A percentile compares a stretch with the other conserved stretches of the same genome.
Evolutionary conservation across 2,113 vertebrate species (phyloP).

Genomic region (Rhipidura dahli): DNA sequence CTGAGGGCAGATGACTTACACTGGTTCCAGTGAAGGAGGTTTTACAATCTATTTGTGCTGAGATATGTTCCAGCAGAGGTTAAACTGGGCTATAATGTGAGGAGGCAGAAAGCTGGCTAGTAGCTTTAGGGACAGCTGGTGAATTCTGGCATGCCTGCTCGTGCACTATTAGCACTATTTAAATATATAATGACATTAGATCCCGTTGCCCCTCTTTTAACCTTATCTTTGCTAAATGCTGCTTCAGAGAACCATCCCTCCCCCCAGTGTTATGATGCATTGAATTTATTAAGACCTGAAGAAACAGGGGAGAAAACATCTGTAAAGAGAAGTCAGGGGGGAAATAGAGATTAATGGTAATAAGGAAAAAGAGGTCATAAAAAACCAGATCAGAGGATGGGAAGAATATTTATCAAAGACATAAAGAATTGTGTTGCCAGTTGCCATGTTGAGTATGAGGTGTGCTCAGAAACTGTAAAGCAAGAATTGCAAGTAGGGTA

Average conservation of each 20-base stretch:
- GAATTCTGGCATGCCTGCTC: constrained; percentile 25
- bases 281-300: background rate
- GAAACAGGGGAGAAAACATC: background rate
- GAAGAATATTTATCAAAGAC: background rate
- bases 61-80: background rate
- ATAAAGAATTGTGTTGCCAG: background rate
- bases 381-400: background rate
- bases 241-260: background rate
- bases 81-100: constrained; percentile 31
- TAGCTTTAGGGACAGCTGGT: constrained; percentile 63
- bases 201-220: background rate
- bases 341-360: background rate
- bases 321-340: background rate
- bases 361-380: background rate
- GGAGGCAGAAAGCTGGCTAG: constrained; percentile 51
- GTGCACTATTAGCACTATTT: constrained; percentile 47
- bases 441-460: background rate
- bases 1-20: background rate
- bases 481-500: background rate
- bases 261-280: background rate
- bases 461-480: background rate
- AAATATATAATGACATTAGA: constrained; percentile 43
- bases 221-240: background rate
- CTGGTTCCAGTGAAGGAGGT: background rate
- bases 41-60: background rate